Evolutionary conservation across 2,888 invertebrate genomes (phyloP).

Genomic region (Scaptomyza polygonia): DNA sequence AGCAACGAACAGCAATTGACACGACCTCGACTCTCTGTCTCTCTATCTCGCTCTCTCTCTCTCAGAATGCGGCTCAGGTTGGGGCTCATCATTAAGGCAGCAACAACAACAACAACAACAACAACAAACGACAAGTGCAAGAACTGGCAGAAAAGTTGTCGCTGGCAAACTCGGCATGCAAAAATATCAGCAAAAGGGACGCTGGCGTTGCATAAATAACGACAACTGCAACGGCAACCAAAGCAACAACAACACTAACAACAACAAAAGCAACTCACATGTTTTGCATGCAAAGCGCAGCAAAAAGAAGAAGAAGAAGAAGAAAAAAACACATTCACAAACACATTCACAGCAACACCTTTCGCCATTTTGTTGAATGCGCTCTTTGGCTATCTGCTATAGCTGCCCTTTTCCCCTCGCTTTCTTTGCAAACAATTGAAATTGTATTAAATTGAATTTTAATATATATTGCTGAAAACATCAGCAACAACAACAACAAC

Average conservation of each 20-base stretch:
- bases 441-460: constrained; percentile 78
- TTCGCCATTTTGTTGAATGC: constrained; percentile 44
- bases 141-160: constrained; percentile 41
- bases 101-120: constrained; percentile 18
- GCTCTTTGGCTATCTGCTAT: constrained; percentile 20
- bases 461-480: constrained; percentile 66
- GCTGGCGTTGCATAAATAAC: constrained; percentile 69
- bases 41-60: no score
- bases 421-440: constrained; percentile 62
- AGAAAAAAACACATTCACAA: constrained; percentile 25
- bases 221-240: constrained; percentile 39
- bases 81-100: constrained; percentile 69
- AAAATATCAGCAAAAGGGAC: constrained; percentile 57
- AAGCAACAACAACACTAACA: constrained; percentile 20
- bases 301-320: no score
- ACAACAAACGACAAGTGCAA: constrained; percentile 26
- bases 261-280: constrained; percentile 43
- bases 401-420: not conserved
- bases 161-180: constrained; percentile 51
- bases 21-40: constrained; percentile 66
- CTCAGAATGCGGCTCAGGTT: constrained; percentile 34
- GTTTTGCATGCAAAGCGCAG: constrained; percentile 73
- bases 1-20: constrained; percentile 41
- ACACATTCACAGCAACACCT: constrained; percentile 52
- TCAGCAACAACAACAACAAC: no score